phyloP scores from a whole-genome alignment of 2,797 vertebrate species.

The Hippoglossus hippoglossus region DNA sequence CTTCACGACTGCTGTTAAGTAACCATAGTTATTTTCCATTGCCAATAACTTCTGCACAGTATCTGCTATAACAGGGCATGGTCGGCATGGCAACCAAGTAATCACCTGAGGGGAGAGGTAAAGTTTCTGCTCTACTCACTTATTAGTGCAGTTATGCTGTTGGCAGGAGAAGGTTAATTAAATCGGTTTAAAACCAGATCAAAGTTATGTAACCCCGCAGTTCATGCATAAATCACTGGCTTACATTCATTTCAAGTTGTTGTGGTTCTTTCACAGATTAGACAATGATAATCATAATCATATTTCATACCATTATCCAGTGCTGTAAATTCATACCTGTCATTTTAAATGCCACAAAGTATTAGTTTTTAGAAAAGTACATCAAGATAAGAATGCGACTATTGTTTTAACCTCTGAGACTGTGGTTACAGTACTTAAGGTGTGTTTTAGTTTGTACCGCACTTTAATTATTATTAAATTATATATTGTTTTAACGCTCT shows the following conservation, averaged over 20 bases:
- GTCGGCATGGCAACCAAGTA: constrained; percentile 59
- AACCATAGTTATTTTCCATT: constrained; percentile 78
- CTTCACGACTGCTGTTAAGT: constrained; percentile 59
- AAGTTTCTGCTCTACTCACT: constrained; percentile 20
- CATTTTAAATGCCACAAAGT: not conserved
- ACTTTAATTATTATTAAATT: not conserved
- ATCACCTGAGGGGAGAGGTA: constrained; percentile 35
- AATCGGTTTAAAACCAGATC: not conserved
- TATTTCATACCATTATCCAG: not conserved
- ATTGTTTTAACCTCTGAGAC: not conserved
- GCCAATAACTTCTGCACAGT: constrained; percentile 16
- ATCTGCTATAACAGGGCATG: constrained; percentile 16
- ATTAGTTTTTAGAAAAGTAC: not conserved
- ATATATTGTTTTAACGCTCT: not conserved
- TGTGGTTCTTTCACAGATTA: not conserved
- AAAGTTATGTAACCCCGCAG: not conserved
- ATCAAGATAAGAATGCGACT: not conserved
- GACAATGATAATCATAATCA: not conserved
- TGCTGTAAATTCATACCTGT: not conserved
- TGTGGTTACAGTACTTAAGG: not conserved
- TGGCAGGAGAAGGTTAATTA: not conserved
- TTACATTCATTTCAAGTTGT: not conserved
- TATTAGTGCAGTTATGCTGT: constrained; percentile 7
- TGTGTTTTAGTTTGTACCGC: not conserved
- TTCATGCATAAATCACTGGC: not conserved